Evolutionary conservation across 2,888 invertebrate species (phyloP).

Genomic region (Ypsolopha sequella): DNA sequence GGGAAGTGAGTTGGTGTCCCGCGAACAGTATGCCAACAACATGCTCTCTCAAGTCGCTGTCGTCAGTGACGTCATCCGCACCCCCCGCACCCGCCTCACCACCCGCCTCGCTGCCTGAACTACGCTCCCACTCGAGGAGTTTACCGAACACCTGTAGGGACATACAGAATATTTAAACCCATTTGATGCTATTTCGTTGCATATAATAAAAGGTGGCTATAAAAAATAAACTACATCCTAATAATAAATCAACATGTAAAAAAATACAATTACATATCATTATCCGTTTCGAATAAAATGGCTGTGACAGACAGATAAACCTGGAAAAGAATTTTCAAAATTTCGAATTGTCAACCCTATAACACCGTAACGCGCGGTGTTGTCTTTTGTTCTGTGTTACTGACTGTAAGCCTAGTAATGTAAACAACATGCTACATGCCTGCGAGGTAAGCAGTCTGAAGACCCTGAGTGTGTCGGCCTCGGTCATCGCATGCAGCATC

Average conservation of each 20-base stretch:
- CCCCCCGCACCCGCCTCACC: slow-evolving; percentile 57
- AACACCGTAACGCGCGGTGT: too few species aligned
- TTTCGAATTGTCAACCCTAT: too few species aligned
- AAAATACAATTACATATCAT: too few species aligned
- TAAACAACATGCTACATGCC: slow-evolving; percentile 48
- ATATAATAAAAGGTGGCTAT: neutral
- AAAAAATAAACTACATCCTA: too few species aligned
- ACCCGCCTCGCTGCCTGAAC: slow-evolving; percentile 56
- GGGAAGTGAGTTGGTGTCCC: slow-evolving; percentile 90
- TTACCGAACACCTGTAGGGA: slow-evolving; percentile 86
- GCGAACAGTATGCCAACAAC: slow-evolving; percentile 97
- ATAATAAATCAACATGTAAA: too few species aligned
- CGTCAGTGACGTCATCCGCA: slow-evolving; percentile 39
- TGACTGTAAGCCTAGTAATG: too few species aligned
- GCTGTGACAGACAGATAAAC: too few species aligned
- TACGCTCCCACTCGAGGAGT: slow-evolving; percentile 78
- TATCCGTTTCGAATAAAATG: too few species aligned
- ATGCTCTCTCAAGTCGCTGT: slow-evolving; percentile 87
- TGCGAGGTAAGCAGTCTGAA: slow-evolving; percentile 93
- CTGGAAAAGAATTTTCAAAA: too few species aligned
- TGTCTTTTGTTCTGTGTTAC: too few species aligned
- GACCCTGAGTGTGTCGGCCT: slow-evolving; percentile 91
- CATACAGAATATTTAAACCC: neutral
- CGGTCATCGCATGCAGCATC: slow-evolving; percentile 89
- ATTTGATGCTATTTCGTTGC: too few species aligned